Evolutionary conservation across 2,888 invertebrate species (phyloP), one percentile per base, ranked within the genome.

Genomic region (Epinotia bilunana): DNA sequence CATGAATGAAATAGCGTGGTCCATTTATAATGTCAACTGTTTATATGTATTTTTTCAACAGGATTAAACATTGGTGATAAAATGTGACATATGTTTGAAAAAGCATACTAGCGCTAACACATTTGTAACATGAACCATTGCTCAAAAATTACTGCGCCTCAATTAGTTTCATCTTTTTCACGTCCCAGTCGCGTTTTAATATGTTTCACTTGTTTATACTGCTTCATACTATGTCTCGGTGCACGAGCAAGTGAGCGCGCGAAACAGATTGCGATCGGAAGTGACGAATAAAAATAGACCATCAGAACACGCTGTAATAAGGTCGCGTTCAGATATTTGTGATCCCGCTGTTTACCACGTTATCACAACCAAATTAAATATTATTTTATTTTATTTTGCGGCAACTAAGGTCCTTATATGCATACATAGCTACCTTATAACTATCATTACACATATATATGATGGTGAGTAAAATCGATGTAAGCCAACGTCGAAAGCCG

Each of bases 1-100:
- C n/a, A 46, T 71, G 75, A 75, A 75, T 75, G 61, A 60, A 67
- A 75, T 72, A 23, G 70, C 70, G 11, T 58, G 64, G 70, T 18
- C 63, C 16, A 18, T 74, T 69, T 63, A 28, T 20, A 18, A 43
- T 13, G 39, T 33, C 20, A n/a, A 6, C 63, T 57, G 39, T 58
- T 57, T 23, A 18, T 57, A 0, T 43, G 3, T 28, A 28, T 68
- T 67, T 67, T 53, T 33, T 33, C 1, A 43, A 58, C 7, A 39
- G 43, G 20, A 55, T 20, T 18, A 13, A 67, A 67, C 12, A 33
- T 53, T 28, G 28, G 53, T 23, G 9, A 5, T 53, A 28, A 55
- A 49, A n/a, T 28, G 7, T 11, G 58, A 55, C 23, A 58, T 57
- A 58, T 43, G 43, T 39, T 43, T 43, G 57, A 43, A 43, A 18